A percentile compares a stretch with the other conserved stretches of the same genome.
These are phyloP conservation scores for Stylophora pistillata DNA, from an alignment of 64 coral and sea anemone genomes.

Conservation along the genomic window DNA sequence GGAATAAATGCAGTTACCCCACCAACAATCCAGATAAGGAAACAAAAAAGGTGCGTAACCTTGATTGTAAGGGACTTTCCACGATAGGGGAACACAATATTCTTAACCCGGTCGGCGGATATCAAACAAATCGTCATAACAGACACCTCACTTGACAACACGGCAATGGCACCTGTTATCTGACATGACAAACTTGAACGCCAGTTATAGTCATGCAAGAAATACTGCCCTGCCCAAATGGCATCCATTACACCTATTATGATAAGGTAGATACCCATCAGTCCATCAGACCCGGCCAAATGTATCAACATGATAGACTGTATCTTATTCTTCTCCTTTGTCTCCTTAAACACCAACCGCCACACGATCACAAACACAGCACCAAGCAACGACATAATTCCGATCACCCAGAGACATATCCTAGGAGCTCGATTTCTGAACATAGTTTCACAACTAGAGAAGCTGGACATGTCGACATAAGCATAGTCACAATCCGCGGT, in stretches of 20 bases:
- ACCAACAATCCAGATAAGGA: background rate
- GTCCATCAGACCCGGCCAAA: slow-evolving; percentile 25
- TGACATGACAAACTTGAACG: slow-evolving; percentile 5
- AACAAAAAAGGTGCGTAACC: background rate
- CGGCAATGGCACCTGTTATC: background rate
- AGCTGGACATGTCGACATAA: background rate
- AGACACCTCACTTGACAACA: background rate
- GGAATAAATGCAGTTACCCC: background rate
- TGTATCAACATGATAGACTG: slow-evolving; percentile 14
- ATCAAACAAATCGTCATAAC: background rate
- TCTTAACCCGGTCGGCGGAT: background rate
- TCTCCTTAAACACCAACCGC: background rate
- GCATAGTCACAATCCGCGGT: background rate
- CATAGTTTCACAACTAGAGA: slow-evolving; percentile 23
- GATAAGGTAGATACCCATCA: slow-evolving; percentile 37
- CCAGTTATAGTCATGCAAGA: slow-evolving; percentile 27
- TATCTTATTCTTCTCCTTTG: background rate
- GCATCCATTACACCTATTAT: background rate
- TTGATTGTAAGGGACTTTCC: background rate
- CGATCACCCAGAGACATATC: background rate
- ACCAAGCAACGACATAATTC: slow-evolving; percentile 15
- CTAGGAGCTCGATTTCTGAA: background rate
- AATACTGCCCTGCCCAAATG: slow-evolving; percentile 34
- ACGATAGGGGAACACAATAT: background rate
- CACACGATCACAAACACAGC: slow-evolving; percentile 2